phyloP scores from a whole-genome alignment of 2,888 invertebrate genomes.

The Phorcus lineatus region DNA sequence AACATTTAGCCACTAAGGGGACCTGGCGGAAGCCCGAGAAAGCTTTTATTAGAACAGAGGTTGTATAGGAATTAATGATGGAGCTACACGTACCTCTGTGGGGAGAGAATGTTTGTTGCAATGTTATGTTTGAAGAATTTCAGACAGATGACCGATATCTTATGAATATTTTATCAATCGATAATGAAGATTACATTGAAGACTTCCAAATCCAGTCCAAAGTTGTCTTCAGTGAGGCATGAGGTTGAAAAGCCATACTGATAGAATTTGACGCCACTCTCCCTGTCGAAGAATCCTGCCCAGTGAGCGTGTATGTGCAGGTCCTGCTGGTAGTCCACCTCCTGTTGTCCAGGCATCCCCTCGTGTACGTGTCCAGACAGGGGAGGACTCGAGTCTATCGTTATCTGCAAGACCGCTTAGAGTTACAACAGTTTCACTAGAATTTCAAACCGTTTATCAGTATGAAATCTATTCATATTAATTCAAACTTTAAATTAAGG shows the following conservation, averaged over 20 bases:
- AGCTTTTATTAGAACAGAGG: too few relatives aligned
- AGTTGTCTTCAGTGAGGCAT: background rate
- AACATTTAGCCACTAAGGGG: too few relatives aligned
- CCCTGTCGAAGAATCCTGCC: constrained; percentile 63
- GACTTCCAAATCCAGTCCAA: background rate
- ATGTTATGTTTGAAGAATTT: constrained; percentile 52
- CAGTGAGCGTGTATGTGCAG: constrained; percentile 47
- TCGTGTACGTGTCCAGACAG: constrained; percentile 57
- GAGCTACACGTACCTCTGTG: constrained; percentile 45
- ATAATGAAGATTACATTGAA: too few relatives aligned
- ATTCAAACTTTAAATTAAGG: too few relatives aligned
- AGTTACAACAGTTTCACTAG: background rate
- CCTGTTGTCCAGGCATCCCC: constrained; percentile 44
- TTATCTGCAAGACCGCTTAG: constrained; percentile 45
- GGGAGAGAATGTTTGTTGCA: constrained; percentile 52
- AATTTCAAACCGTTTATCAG: background rate
- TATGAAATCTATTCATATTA: too few relatives aligned
- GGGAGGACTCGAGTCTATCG: constrained; percentile 59
- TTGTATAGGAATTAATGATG: too few relatives aligned
- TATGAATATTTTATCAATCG: too few relatives aligned
- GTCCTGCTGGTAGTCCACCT: constrained; percentile 55
- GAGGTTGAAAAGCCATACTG: constrained; percentile 42
- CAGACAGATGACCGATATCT: too few relatives aligned
- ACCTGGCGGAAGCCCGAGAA: too few relatives aligned
- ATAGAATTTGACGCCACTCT: constrained; percentile 58